Evolutionary conservation across 2,888 invertebrate genomes (phyloP), one percentile per base, ranked within the genome.

Genomic region (Hipparchia sbordonii): DNA sequence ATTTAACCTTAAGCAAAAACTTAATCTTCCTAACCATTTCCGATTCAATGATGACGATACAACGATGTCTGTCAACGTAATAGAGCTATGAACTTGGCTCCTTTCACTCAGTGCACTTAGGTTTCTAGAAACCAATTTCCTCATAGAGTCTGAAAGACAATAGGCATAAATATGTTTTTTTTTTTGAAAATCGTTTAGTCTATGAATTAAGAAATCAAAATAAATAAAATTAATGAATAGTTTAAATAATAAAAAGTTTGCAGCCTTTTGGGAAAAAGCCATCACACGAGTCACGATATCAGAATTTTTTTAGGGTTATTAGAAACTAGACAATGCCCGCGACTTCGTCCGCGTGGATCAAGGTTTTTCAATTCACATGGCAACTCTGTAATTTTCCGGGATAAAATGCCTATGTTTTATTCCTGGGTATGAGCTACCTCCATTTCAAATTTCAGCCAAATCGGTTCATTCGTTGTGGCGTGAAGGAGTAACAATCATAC

Each of bases 1-100:
- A 33, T 51, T 33, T 33, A 52, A 65, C 23, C 52, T 52, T 52
- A 52, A 33, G 13, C 62, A 62, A 62, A 52, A 65, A 52, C 12
- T 65, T 65, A 52, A 65, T 65, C 65, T 33, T 51, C 52, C 33
- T 52, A 65, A 63, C 23, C 23, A 51, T 52, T 33, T 51, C 51
- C 51, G 33, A 33, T 33, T 12, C 65, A 12, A 33, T 51, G 65
- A 65, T 12, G 51, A 33, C 23, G 33, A 65, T 52, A 52, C 39
- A 39, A 65, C 7, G 51, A 52, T 65, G 45, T 45, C 3, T 6
- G 8, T 45, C 9, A 23, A 33, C 23, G 65, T 51, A 51, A 51
- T 52, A 13, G 52, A 65, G 51, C 65, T 65, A 48, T 51, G 63
- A 63, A 63, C 63, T 62, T 62, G 62, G 48, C 48, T 23, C 63